phyloP scores from a whole-genome alignment of 2,797 vertebrate species.

The Coregonus sp. region DNA sequence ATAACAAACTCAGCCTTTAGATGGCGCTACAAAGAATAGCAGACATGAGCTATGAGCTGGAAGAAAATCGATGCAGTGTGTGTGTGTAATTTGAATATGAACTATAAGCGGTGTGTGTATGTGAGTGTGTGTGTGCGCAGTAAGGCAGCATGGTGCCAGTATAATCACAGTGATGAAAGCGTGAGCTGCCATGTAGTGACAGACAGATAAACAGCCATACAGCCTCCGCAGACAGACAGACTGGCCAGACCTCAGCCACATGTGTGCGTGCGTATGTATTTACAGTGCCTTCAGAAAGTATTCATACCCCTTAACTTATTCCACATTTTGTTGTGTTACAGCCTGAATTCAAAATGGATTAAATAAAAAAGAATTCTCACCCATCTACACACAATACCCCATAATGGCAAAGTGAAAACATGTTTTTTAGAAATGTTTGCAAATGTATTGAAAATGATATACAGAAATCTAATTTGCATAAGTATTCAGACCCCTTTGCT shows the following conservation, averaged over 20 bases:
- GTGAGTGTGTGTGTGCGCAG: not conserved
- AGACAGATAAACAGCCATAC: conserved; percentile 16
- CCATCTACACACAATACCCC: no score
- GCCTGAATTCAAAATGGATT: no score
- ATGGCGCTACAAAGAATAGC: conserved; percentile 38
- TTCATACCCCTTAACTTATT: no score
- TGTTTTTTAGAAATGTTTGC: no score
- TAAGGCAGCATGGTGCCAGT: conserved; percentile 39
- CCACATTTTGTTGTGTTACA: no score
- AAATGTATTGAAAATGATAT: no score
- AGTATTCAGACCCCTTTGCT: no score
- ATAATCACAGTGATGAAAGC: conserved; percentile 51
- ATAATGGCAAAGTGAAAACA: no score
- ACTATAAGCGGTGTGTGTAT: conserved; percentile 9
- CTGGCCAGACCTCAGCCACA: conserved; percentile 72
- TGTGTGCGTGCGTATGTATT: conserved; percentile 13
- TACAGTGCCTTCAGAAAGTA: no score
- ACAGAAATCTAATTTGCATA: no score
- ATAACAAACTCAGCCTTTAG: conserved; percentile 60
- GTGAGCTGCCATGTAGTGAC: conserved; percentile 52
- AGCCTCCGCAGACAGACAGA: conserved; percentile 52
- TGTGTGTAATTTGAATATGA: not conserved
- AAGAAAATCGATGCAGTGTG: not conserved
- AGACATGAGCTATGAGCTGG: conserved; percentile 39
- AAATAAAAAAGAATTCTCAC: no score